These are phyloP conservation scores for Ovis canadensis DNA, from an alignment of 2,113 vertebrate genomes.

Conservation along the genomic window DNA sequence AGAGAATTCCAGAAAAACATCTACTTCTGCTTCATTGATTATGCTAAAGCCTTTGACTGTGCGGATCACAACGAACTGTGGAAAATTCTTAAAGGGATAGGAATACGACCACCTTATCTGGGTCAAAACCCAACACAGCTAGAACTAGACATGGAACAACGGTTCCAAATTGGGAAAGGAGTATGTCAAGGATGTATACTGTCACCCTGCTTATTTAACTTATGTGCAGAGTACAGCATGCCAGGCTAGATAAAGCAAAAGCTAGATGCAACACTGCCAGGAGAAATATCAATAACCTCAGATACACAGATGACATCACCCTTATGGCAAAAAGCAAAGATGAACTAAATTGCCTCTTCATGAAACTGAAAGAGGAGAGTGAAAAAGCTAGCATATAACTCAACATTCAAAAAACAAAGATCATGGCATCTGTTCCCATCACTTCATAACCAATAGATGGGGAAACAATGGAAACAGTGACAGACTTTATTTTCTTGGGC, in stretches of 20 bases:
- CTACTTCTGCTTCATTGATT: not conserved
- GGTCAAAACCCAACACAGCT: not conserved
- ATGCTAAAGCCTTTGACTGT: not conserved
- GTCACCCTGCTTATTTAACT: not conserved
- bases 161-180: not conserved
- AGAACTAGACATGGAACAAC: not conserved
- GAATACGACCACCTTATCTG: not conserved
- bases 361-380: not conserved
- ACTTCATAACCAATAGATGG: not conserved
- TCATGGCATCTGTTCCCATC: not conserved
- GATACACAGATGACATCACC: not conserved
- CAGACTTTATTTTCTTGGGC: not conserved
- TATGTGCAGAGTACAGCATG: not conserved
- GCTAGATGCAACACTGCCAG: not conserved
- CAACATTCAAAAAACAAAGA: not conserved
- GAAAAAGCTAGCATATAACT: not conserved
- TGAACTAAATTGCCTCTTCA: not conserved
- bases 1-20: not conserved
- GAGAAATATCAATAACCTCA: not conserved
- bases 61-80: not conserved
- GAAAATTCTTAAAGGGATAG: not conserved
- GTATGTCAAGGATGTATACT: not conserved
- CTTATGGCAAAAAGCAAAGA: not conserved
- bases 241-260: not conserved
- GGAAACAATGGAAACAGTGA: not conserved